A percentile compares a stretch with the other conserved stretches of the same genome.
These are phyloP conservation scores for Umimayanthus kanabou DNA, from an alignment of 92 coral and sea anemone genomes.

Conservation along the genomic window DNA sequence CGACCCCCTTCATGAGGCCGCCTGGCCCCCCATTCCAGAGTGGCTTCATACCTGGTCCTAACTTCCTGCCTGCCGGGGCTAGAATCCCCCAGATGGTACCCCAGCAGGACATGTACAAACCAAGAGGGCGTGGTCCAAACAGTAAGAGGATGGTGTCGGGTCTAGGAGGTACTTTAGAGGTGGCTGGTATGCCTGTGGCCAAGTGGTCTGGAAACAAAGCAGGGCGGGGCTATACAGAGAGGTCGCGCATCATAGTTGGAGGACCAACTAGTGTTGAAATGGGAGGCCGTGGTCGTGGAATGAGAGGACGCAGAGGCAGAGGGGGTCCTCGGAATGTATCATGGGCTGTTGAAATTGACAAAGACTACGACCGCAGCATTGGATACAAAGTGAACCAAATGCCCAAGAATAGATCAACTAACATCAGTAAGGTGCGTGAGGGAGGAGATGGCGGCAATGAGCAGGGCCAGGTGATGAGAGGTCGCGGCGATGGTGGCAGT, in stretches of 20 bases:
- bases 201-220: conserved; percentile 95
- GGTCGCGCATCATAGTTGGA: conserved; percentile 89
- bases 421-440: conserved; percentile 74
- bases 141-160: conserved; percentile 96
- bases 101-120: conserved; percentile 57
- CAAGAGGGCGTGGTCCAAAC: conserved; percentile 87
- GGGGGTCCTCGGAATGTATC: conserved; percentile 81
- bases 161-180: conserved; percentile 95
- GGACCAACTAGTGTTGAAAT: conserved; percentile 94
- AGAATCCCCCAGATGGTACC: conserved; percentile 69
- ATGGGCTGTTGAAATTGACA: conserved; percentile 95
- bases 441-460: conserved; percentile 80
- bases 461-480: conserved; percentile 62
- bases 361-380: conserved; percentile 89
- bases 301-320: conserved; percentile 68
- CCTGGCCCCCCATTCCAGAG: conserved; percentile 82
- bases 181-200: conserved; percentile 98
- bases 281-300: conserved; percentile 69
- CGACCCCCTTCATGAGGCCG: conserved; percentile 69
- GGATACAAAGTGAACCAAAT: conserved; percentile 68
- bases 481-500: conserved; percentile 75
- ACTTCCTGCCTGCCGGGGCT: conserved; percentile 86
- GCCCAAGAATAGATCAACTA: conserved; percentile 50
- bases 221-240: conserved; percentile 94
- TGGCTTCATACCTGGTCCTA: conserved; percentile 61